A percentile compares a stretch with the other conserved stretches of the same genome.
Conservation (phyloP, 37 sponge, comb jelly and placozoan genomes). For the Sycon ciliatum region DNA sequence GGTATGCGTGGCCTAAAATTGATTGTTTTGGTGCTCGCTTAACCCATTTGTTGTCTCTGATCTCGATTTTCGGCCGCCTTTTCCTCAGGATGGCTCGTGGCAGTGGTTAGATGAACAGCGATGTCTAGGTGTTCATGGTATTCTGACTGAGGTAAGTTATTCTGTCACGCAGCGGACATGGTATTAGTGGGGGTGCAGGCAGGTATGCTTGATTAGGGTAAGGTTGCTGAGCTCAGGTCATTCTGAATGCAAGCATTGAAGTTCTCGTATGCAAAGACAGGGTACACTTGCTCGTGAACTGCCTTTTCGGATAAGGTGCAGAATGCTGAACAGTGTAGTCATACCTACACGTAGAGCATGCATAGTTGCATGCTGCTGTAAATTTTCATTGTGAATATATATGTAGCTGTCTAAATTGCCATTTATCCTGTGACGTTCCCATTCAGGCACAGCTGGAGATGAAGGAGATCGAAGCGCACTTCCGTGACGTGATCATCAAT, state of each 20-base stretch:
- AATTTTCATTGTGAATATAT: not conserved
- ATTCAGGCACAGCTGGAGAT: conserved; percentile 69
- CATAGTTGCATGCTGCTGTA: not conserved
- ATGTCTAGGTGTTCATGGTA: not conserved
- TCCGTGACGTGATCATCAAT: conserved; percentile 60
- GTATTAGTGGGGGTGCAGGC: too few relatives aligned
- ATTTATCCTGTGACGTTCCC: not conserved
- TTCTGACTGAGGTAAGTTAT: not conserved
- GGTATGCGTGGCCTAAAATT: too few relatives aligned
- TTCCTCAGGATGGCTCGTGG: conserved; percentile 2
- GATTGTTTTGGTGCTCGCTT: too few relatives aligned
- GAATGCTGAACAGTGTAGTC: too few relatives aligned
- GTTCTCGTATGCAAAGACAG: not conserved
- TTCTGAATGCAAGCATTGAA: not conserved
- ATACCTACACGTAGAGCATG: too few relatives aligned
- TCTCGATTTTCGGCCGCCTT: too few relatives aligned
- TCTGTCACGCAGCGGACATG: not conserved
- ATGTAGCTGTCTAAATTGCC: not conserved
- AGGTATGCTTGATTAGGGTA: too few relatives aligned
- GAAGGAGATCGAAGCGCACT: conserved; percentile 55
- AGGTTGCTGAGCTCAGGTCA: too few relatives aligned
- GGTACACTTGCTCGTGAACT: not conserved
- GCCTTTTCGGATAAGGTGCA: not conserved
- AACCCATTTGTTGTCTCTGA: too few relatives aligned
- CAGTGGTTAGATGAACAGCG: not conserved